Conservation (phyloP, 2,113 vertebrate genomes). For the Speoplatyrhinus poulsoni region DNA sequence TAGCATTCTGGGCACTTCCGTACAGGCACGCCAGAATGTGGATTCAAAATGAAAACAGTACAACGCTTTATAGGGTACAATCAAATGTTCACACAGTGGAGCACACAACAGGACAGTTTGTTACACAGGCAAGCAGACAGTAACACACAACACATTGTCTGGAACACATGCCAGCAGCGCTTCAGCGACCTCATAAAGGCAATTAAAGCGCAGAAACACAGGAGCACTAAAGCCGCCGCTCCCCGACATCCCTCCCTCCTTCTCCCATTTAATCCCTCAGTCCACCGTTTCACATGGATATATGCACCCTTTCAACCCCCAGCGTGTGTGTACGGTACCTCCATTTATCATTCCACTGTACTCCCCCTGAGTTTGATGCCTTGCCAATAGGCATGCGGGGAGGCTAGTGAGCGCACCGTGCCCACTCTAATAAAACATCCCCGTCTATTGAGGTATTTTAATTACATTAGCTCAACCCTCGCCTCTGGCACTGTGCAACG, state of each 20-base stretch:
- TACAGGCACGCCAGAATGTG: too few species aligned
- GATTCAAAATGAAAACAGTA: not conserved
- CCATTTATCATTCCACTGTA: conserved; percentile 26
- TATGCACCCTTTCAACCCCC: conserved; percentile 13
- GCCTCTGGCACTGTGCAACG: conserved; percentile 28
- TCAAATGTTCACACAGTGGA: conserved; percentile 6
- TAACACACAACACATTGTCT: conserved; percentile 8
- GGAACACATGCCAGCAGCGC: conserved; percentile 29
- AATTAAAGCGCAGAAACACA: conserved; percentile 52
- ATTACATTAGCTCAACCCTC: conserved; percentile 57
- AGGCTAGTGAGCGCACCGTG: conserved; percentile 38
- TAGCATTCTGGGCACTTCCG: too few species aligned
- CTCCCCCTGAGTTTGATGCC: conserved; percentile 40
- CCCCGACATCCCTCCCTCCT: conserved; percentile 41
- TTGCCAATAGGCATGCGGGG: conserved; percentile 42
- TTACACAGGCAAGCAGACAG: conserved; percentile 19
- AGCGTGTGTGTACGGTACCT: conserved; percentile 3
- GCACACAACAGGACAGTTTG: not conserved
- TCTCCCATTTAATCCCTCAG: conserved; percentile 5
- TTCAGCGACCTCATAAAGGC: conserved; percentile 26
- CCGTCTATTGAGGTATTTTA: conserved; percentile 60
- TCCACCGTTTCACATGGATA: conserved; percentile 15
- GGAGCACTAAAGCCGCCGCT: conserved; percentile 47
- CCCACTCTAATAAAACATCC: conserved; percentile 53
- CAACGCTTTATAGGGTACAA: not conserved